Conservation (phyloP, 2,797 vertebrate species). For the Glyptemys insculpta region DNA sequence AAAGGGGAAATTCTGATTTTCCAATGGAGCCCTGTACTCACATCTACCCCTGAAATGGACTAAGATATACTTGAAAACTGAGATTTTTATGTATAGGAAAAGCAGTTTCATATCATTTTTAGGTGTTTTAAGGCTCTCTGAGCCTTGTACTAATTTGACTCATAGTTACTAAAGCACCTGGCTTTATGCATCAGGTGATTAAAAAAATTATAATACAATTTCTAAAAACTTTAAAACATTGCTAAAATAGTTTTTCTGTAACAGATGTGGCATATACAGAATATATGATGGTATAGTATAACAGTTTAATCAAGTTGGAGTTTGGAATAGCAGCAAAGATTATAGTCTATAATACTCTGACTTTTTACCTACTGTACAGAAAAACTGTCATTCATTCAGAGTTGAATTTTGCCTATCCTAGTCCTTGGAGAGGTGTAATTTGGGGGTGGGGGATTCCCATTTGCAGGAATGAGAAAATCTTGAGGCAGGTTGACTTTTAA, state of each 20-base stretch:
- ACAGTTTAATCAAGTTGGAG: not conserved
- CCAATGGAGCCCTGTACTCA: too few relatives aligned
- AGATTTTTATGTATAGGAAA: not conserved
- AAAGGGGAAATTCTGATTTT: too few relatives aligned
- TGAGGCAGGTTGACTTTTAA: accelerated
- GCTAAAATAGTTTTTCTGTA: too few relatives aligned
- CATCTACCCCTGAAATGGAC: too few relatives aligned
- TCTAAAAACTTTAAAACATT: too few relatives aligned
- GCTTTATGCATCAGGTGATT: too few relatives aligned
- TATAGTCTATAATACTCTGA: not conserved
- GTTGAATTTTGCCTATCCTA: not conserved
- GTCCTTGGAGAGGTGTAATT: accelerated
- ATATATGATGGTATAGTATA: too few relatives aligned
- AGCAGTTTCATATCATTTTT: not conserved
- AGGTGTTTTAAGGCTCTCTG: too few relatives aligned
- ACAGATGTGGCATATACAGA: too few relatives aligned
- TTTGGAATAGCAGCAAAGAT: not conserved
- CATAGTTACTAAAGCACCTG: too few relatives aligned
- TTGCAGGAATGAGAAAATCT: not conserved
- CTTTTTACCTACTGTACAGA: not conserved
- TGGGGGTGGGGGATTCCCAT: not conserved
- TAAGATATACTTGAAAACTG: not conserved
- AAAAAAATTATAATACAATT: too few relatives aligned
- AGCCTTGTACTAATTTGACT: too few relatives aligned
- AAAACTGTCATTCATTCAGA: not conserved